Conservation (phyloP, 2,888 invertebrate genomes). For the Tuberolachnus salignus region DNA sequence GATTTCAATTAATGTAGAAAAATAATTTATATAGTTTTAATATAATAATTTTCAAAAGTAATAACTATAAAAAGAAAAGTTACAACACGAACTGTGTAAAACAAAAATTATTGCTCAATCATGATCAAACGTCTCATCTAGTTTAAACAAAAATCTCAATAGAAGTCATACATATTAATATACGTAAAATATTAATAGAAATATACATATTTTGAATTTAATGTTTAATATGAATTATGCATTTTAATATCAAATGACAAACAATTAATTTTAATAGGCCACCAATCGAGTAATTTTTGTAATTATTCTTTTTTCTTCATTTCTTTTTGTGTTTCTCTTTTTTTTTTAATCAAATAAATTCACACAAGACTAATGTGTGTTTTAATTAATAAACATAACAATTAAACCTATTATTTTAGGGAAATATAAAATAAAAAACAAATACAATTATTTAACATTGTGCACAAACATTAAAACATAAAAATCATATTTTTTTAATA, state of each 20-base stretch:
- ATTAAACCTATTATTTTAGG: constrained; percentile 23
- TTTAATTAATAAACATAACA: constrained; percentile 19
- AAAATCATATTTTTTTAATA: neutral
- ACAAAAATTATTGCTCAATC: neutral
- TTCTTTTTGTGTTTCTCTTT: neutral
- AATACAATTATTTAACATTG: constrained; percentile 40
- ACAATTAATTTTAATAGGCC: neutral
- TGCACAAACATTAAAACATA: constrained; percentile 20
- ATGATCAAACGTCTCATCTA: neutral
- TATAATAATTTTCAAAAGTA: neutral
- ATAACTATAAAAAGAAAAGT: neutral
- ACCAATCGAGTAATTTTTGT: neutral
- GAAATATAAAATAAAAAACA: neutral
- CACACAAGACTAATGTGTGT: neutral
- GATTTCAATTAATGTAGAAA: constrained; percentile 21
- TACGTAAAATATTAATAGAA: too few relatives aligned
- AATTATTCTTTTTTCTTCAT: too few relatives aligned
- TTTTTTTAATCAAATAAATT: neutral
- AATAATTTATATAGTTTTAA: constrained; percentile 15
- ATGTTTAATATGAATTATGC: constrained; percentile 1
- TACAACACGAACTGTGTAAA: neutral
- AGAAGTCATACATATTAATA: constrained; percentile 2
- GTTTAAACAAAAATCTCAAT: neutral
- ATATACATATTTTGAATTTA: constrained; percentile 1
- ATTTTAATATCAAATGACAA: neutral